Base-by-base conservation (phyloP, 2,888 invertebrate species). In the Himalopsyche kuldschensis region DNA sequence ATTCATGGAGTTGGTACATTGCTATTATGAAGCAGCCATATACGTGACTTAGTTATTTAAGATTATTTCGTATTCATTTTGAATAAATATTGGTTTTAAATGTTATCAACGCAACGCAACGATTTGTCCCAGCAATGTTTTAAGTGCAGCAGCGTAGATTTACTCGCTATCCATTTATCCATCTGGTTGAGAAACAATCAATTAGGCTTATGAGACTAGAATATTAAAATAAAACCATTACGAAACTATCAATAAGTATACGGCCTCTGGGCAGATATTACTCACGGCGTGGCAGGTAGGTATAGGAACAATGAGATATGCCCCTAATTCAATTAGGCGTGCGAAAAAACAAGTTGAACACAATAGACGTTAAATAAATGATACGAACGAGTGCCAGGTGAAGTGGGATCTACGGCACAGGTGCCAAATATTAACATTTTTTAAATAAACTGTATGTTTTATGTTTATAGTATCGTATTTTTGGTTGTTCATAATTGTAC, bases 251-350 rank as follows among this genome's bases (percentile, higher is more conserved):
- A 55, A 55, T 55, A 55, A 55, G 24, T 55, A 55, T 55, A 10
- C n/a, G 55, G 55, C 55, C 55, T 55, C 55, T 55, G 35, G 35
- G 76, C 35, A 47, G 35, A 27, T 32, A 78, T 41, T 46, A 46
- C 47, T 78, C 47, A 78, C 46, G n/a, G 30, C 78, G 15, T 41
- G 41, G 47, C 78, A 15, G 47, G 32, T 75, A 30, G 75, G 20
- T 47, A 46, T 78, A 17, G 24, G 20, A 81, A 47, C 75, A 69
- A 80, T 63, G 75, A 76, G 47, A 46, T 24, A 81, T 31, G 76
- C 20, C 32, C 35, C 30, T 79, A 31, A 79, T 75, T 75, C 31
- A 82, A 79, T 76, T 76, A 82, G 79, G 27, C 79, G 79, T 82
- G 79, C 78, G 78, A 79, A 79, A 79, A 76, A 79, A 63, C 79